Evolutionary conservation across 2,797 vertebrate species (phyloP).

Genomic region (Acipenser oxyrinchus): DNA sequence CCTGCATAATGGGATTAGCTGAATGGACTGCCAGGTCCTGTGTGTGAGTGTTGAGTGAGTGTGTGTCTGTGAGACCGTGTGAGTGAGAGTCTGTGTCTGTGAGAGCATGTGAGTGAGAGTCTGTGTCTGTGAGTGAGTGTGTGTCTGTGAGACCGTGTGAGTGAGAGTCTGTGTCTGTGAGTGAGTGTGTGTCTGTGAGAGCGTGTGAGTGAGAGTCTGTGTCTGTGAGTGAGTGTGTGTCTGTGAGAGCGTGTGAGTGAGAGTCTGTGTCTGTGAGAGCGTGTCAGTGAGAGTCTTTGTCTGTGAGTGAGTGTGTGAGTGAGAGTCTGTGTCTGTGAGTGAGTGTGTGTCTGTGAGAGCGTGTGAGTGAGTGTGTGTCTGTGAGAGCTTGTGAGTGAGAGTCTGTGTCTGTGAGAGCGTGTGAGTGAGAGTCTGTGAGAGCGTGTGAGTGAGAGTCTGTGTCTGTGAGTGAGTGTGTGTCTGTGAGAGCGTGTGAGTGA

Average conservation of each 20-base stretch:
- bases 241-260: too few species aligned
- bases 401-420: conserved; percentile 14
- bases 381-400: conserved; percentile 25
- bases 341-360: conserved; percentile 20
- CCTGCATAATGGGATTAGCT: too few species aligned
- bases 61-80: neutral
- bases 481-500: conserved; percentile 26
- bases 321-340: too few species aligned
- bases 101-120: too few species aligned
- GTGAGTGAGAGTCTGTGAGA: conserved; percentile 13
- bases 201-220: conserved; percentile 7
- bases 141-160: conserved; percentile 18
- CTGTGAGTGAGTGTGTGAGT: neutral
- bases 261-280: too few species aligned
- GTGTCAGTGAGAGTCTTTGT: too few species aligned
- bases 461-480: neutral
- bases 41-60: neutral
- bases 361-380: conserved; percentile 11
- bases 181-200: neutral
- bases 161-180: too few species aligned
- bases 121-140: conserved; percentile 34
- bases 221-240: too few species aligned
- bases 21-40: too few species aligned
- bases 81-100: neutral
- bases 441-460: conserved; percentile 22